Percentiles rank a stretch among this genome's conserved stretches.
Evolutionary conservation across 2,888 invertebrate genomes (phyloP).

Genomic region (Autographa pulchrina): DNA sequence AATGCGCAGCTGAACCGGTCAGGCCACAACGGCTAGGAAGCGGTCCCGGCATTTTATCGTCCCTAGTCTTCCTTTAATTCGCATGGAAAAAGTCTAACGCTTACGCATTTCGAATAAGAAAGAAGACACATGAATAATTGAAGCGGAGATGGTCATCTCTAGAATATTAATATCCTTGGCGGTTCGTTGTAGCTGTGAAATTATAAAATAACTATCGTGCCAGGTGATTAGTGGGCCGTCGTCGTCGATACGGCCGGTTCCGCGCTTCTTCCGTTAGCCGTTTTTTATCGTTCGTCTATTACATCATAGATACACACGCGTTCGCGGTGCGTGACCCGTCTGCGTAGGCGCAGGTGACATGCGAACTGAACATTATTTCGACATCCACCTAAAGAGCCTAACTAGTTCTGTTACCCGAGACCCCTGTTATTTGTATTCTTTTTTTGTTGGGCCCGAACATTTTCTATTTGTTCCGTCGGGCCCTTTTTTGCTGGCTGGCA

Average conservation of each 20-base stretch:
- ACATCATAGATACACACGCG: conserved; percentile 79
- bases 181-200: conserved; percentile 65
- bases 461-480: conserved; percentile 88
- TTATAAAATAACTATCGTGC: conserved; percentile 70
- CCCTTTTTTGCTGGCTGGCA: conserved; percentile 86
- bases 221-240: conserved; percentile 74
- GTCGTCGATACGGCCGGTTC: conserved; percentile 74
- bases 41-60: conserved; percentile 71
- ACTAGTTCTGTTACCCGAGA: conserved; percentile 84
- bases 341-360: conserved; percentile 87
- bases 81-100: conserved; percentile 70
- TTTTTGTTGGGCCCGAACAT: conserved; percentile 75
- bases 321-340: conserved; percentile 76
- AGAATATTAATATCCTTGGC: conserved; percentile 68
- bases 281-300: conserved; percentile 80
- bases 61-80: conserved; percentile 66
- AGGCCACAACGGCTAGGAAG: conserved; percentile 70
- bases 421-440: conserved; percentile 82
- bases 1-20: conserved; percentile 76
- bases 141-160: conserved; percentile 65
- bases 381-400: conserved; percentile 73
- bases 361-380: conserved; percentile 80
- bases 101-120: conserved; percentile 68
- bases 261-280: conserved; percentile 81
- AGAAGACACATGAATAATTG: conserved; percentile 75